Conservation (phyloP, 1,140 invertebrate species). For the Nasonia longicornis region DNA sequence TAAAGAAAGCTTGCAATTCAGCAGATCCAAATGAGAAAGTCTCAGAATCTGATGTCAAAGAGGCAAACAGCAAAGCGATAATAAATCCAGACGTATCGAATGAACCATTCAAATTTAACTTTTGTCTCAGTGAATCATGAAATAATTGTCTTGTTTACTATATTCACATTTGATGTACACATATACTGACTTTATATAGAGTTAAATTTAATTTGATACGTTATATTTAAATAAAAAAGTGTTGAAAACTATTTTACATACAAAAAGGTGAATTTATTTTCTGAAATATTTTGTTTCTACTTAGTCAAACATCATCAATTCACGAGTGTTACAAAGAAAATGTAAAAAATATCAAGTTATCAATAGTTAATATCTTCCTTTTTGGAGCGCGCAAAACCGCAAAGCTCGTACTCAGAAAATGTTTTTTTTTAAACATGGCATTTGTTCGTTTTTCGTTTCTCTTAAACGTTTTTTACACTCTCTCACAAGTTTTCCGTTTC, state of each 20-base stretch:
- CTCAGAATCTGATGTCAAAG: slow-evolving; percentile 25
- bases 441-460: too few species aligned
- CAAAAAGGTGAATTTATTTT: background rate
- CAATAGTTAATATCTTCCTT: too few species aligned
- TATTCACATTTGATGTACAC: background rate
- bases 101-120: slow-evolving; percentile 71
- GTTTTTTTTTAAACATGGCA: too few species aligned
- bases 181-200: background rate
- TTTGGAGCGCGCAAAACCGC: too few species aligned
- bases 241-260: background rate
- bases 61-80: slow-evolving; percentile 45
- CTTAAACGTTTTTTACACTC: too few species aligned
- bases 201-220: background rate
- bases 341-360: too few species aligned
- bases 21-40: background rate
- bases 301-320: background rate
- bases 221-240: slow-evolving; percentile 4
- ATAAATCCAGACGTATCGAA: slow-evolving; percentile 50
- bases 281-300: background rate
- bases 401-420: too few species aligned
- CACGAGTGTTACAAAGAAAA: background rate
- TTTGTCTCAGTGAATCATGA: slow-evolving; percentile 51
- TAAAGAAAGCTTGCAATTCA: slow-evolving; percentile 66
- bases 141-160: background rate
- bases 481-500: too few species aligned